Evolutionary conservation across 2,113 vertebrate species (phyloP), one percentile per base, ranked within the genome.

Genomic region (Octodon degus): DNA sequence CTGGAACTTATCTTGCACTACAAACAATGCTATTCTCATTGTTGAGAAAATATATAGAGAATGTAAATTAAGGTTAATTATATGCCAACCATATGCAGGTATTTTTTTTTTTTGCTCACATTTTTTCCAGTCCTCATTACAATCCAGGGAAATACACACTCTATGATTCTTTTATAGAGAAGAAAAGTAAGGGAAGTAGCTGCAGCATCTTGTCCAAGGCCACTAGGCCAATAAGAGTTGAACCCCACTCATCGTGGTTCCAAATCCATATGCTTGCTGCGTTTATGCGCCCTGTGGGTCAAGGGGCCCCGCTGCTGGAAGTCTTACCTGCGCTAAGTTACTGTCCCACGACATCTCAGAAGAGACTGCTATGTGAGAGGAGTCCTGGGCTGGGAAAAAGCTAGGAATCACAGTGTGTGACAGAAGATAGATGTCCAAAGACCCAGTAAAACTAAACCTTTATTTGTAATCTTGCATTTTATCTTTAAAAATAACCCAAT

Each of bases 381-480:
- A 86, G 92, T 40, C 37, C 67, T 27, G 40, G 11, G 79, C 93
- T 68, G 67, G 32, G 43, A 65, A 34, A n/a, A 86, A 91, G 4
- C 10, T 55, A 89, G 27, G 47, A 79, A 6, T 86, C 34, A 80
- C 89, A 77, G 4, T 50, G 27, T 8, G 50, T 86, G 37, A 65
- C 40, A 58, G 65, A 93, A 81, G 16, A 58, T 5, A 27, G 13
- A 79, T 37, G 19, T 17, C 8, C 14, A 70, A 63, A 92, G 5
- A 87, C 24, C 7, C 11, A 90, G 4, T 20, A 10, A 88, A 92
- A 72, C 17, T 63, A 91, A 40, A 84, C 14, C 76, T 55, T 95
- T 77, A 80, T 20, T 96, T 85, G 30, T 65, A 81, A 20, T 43
- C 6, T 85, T 22, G 62, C 91, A 27, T 77, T 88, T 90, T 89